Evolutionary conservation across 1,140 invertebrate genomes (phyloP), one percentile per base, ranked within the genome.

Genomic region (Telenomus remus): DNA sequence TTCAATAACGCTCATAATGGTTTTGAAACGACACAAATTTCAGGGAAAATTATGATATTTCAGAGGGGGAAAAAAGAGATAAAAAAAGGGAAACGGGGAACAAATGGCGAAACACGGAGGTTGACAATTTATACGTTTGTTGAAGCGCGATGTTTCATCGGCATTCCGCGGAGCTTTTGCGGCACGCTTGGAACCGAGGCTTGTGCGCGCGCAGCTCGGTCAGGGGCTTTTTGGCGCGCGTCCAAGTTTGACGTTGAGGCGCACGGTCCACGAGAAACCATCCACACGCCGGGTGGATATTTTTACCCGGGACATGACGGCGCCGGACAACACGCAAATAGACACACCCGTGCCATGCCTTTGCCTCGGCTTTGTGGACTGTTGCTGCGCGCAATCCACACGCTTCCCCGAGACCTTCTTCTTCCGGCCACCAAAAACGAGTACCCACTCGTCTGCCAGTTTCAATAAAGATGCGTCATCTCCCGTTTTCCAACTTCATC

Each of bases 291-390:
- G n/a, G n/a, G n/a, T n/a, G n/a, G n/a, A n/a, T n/a, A 88, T 88
- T 87, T 88, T 88, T 88, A 87, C 86, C 83, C 85, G 82, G 87
- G 87, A 88, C 87, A 87, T 87, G 83, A 81, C 85, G 87, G 87
- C 87, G 87, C 87, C 87, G 86, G 84, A 88, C 86, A 88, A 88
- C 85, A 87, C 87, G 86, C 87, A 88, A 88, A 88, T 88, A 88
- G 86, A 88, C 79, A 83, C 85, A 78, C 79, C 80, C 77, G 80
- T 76, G 66, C 77, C 79, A 79, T 76, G 76, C 76, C 64, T 76
- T 81, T 60, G 48, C 61, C 68, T 68, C 76, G 69, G 53, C 75
- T 68, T 77, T 57, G 69, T 69, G 69, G 69, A 69, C 75, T 59
- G 66, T 59, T 69, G 77, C 68, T 47, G 73, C 68, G 63, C 42